Percentiles rank a stretch among this genome's conserved stretches.
These are phyloP conservation scores for Mamestra brassicae DNA, from an alignment of 2,888 invertebrate genomes.

Conservation along the genomic window DNA sequence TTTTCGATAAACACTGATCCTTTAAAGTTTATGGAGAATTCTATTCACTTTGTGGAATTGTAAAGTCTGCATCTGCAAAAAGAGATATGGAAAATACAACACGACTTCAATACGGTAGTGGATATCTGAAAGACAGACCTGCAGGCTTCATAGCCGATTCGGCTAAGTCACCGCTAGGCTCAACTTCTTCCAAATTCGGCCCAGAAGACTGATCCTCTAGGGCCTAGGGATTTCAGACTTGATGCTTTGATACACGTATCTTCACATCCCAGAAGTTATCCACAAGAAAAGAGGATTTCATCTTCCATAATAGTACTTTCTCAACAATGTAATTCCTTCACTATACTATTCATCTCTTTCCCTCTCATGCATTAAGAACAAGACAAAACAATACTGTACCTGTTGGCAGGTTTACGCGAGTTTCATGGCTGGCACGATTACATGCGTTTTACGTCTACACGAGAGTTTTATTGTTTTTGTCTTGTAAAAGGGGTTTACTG, in stretches of 20 bases:
- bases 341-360: slow-evolving; percentile 17
- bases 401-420: slow-evolving; percentile 51
- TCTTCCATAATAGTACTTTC: slow-evolving; percentile 12
- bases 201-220: slow-evolving; percentile 1
- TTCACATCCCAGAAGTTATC: slow-evolving; percentile 16
- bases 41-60: background rate
- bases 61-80: background rate
- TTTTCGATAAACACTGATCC: slow-evolving; percentile 28
- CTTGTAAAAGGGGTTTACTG: slow-evolving; percentile 61
- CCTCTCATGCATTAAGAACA: slow-evolving; percentile 24
- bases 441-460: slow-evolving; percentile 54
- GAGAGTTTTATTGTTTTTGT: slow-evolving; percentile 60
- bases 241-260: slow-evolving; percentile 9
- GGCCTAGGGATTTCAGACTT: background rate
- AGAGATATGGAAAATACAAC: background rate
- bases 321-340: slow-evolving; percentile 28
- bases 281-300: slow-evolving; percentile 29
- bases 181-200: background rate
- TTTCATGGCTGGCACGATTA: slow-evolving; percentile 59
- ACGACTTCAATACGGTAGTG: background rate
- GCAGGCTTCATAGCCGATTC: background rate
- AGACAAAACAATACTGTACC: slow-evolving; percentile 42
- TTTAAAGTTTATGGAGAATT: background rate
- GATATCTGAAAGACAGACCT: background rate
- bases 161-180: background rate